Percentiles rank a stretch among this genome's conserved stretches.
Conservation (phyloP, 2,888 invertebrate genomes). For the Heterodera filipjevi region DNA sequence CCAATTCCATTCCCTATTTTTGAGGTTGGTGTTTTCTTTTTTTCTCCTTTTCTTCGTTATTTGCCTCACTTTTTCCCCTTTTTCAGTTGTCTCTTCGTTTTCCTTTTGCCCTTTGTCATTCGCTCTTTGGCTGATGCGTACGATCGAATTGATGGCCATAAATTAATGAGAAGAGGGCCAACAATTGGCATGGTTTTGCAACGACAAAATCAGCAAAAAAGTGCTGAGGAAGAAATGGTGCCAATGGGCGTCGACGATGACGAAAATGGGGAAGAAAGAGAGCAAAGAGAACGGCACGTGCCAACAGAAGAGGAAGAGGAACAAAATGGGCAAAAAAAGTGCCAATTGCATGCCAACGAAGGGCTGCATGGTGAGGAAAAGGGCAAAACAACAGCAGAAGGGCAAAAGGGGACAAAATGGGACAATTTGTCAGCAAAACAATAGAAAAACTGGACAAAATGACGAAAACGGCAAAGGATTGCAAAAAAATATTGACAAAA, state of each 20-base stretch:
- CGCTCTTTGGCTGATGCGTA: background rate
- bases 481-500: too few relatives aligned
- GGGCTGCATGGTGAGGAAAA: constrained; percentile 2
- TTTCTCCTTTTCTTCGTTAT: background rate
- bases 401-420: background rate
- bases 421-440: too few relatives aligned
- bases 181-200: too few relatives aligned
- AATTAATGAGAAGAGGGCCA: too few relatives aligned
- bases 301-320: background rate
- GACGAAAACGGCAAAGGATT: too few relatives aligned
- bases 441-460: too few relatives aligned
- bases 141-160: background rate
- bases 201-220: too few relatives aligned
- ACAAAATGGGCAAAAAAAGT: background rate
- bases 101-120: background rate
- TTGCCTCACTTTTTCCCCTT: background rate
- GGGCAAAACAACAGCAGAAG: constrained; percentile 9
- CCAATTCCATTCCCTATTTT: background rate
- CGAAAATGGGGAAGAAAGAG: too few relatives aligned
- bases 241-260: too few relatives aligned
- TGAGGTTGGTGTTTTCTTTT: background rate
- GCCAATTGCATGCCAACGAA: constrained; percentile 14
- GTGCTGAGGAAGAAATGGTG: too few relatives aligned
- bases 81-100: background rate
- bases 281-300: background rate